Evolutionary conservation across 1,140 invertebrate species (phyloP), one percentile per base, ranked within the genome.

Genomic region (Drosophila arizonae): DNA sequence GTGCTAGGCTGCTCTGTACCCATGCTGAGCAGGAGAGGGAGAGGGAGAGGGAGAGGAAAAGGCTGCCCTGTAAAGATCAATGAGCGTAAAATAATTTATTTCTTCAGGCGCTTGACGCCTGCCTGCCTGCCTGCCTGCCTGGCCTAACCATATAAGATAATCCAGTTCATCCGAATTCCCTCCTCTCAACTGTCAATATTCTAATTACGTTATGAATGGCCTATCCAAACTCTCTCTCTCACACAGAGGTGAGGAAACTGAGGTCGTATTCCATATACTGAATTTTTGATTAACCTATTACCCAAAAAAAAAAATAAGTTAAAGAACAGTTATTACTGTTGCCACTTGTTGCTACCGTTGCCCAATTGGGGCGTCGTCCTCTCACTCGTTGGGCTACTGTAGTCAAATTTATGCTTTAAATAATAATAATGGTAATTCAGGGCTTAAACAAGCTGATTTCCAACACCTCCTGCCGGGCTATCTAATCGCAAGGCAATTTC

Each of bases 391-490:
- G 15, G 11, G 77, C 78, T 72, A 68, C 76, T 30, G 64, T 43
- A 69, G 55, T 68, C 64, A 50, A 67, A 73, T 58, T 62, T 71
- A 66, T 68, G 80, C 81, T 76, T 84, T 76, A 76, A 87, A 82
- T 90, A 90, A 90, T 90, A 90, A 90, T 90, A 90, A 90, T 90
- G 88, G 87, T 88, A 90, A 88, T 90, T 90, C 71, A 15, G 57
- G 61, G 77, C 6, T 30, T 76, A 67, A 86, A 89, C 77, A 70
- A 77, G 82, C 74, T 90, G 87, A 82, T 74, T 79, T 74, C 77
- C 67, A 88, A 90, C 88, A 90, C 87, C 88, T 90, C 77, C 77
- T 69, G 72, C 55, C 36, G 54, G 69, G 81, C 76, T 90, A 90
- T 90, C 87, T 90, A 90, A 90, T 90, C 87, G 78, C 68, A 72